Percentiles rank a stretch among this genome's conserved stretches.
Evolutionary conservation across 2,888 invertebrate genomes (phyloP).

Genomic region (Coelinius sp.): DNA sequence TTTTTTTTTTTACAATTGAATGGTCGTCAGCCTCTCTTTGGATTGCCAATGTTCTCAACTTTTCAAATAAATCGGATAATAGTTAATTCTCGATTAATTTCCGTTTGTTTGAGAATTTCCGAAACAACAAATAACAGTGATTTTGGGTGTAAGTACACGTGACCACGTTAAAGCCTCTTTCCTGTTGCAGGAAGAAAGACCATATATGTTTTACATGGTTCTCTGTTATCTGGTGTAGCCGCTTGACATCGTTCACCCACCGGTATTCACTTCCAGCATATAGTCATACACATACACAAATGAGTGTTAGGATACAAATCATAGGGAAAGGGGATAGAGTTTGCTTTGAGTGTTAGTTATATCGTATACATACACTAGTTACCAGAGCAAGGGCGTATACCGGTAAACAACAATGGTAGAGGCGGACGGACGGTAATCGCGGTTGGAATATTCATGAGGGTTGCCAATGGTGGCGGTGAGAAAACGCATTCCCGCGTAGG

Average conservation of each 20-base stretch:
- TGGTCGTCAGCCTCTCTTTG: not conserved
- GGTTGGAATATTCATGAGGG: slow-evolving; percentile 60
- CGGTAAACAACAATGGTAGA: slow-evolving; percentile 52
- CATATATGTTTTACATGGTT: slow-evolving; percentile 40
- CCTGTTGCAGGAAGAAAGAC: slow-evolving; percentile 31
- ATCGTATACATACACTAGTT: slow-evolving; percentile 34
- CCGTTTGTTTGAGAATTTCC: not conserved
- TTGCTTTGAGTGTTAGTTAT: slow-evolving; percentile 21
- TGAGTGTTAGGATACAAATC: not conserved
- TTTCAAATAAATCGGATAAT: not conserved
- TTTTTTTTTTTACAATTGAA: too few relatives aligned
- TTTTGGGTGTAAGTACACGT: not conserved
- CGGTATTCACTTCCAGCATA: not conserved
- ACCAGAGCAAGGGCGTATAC: slow-evolving; percentile 42
- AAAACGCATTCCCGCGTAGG: slow-evolving; percentile 16
- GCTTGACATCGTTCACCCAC: slow-evolving; percentile 5
- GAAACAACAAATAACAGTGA: not conserved
- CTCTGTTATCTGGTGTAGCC: slow-evolving; percentile 37
- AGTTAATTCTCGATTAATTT: not conserved
- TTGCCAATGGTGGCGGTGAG: slow-evolving; percentile 36
- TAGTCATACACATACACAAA: not conserved
- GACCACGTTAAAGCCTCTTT: not conserved
- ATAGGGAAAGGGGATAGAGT: not conserved
- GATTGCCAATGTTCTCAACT: not conserved
- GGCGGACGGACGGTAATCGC: slow-evolving; percentile 53